A percentile compares a stretch with the other conserved stretches of the same genome.
Evolutionary conservation across 37 sponge, comb jelly and placozoan genomes (phyloP).

Genomic region (Geodia barretti): DNA sequence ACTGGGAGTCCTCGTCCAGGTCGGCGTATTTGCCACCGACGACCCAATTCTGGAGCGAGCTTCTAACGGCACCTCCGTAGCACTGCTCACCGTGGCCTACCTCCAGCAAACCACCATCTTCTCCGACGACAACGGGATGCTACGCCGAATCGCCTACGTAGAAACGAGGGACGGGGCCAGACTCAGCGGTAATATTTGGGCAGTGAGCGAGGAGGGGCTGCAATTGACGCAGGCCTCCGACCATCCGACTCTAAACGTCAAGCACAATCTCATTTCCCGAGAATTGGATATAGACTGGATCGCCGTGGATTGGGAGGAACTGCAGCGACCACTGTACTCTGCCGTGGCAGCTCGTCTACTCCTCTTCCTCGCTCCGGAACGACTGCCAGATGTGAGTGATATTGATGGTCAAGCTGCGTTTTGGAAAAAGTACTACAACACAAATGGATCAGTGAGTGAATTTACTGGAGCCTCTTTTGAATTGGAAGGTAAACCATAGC

Average conservation of each 20-base stretch:
- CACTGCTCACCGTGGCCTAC: background rate
- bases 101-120: background rate
- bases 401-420: background rate
- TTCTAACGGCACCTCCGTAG: slow-evolving; percentile 4
- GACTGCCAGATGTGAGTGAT: background rate
- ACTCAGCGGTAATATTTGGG: too few relatives aligned
- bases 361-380: background rate
- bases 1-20: too few relatives aligned
- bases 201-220: too few relatives aligned
- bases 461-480: background rate
- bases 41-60: too few relatives aligned
- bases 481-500: slow-evolving; percentile 11
- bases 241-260: too few relatives aligned
- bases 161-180: background rate
- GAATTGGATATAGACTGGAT: slow-evolving; percentile 5
- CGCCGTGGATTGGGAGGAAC: background rate
- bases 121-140: background rate
- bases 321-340: background rate
- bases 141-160: background rate
- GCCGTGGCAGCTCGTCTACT: slow-evolving; percentile 7
- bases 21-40: too few relatives aligned
- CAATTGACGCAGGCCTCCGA: too few relatives aligned
- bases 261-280: too few relatives aligned
- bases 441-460: background rate
- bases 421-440: slow-evolving; percentile 1